phyloP scores from a whole-genome alignment of 2,797 vertebrate species.

The Cheirogaleus major region DNA sequence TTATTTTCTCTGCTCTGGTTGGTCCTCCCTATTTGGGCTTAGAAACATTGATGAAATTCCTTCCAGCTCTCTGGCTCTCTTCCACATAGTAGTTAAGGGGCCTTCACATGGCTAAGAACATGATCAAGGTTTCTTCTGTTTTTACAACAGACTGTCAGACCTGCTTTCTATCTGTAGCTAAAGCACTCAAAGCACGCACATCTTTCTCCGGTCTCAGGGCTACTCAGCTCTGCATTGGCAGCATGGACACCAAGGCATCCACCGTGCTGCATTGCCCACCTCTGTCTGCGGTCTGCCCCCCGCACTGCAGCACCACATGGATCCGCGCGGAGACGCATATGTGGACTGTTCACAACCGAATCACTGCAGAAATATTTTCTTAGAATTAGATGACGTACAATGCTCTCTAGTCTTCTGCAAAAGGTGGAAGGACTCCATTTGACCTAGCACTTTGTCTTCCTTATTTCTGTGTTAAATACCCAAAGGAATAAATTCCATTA shows the following conservation, averaged over 20 bases:
- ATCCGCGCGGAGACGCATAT: not conserved
- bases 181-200: not conserved
- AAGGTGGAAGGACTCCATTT: not conserved
- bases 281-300: not conserved
- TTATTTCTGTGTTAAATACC: not conserved
- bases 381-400: not conserved
- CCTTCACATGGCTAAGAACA: not conserved
- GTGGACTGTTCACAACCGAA: not conserved
- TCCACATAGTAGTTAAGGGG: not conserved
- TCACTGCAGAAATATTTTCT: not conserved
- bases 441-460: not conserved
- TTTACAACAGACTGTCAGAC: not conserved
- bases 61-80: not conserved
- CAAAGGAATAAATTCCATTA: not conserved
- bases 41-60: not conserved
- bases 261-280: not conserved
- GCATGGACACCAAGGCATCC: not conserved
- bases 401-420: not conserved
- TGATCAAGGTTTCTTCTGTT: not conserved
- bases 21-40: not conserved
- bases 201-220: not conserved
- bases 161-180: not conserved
- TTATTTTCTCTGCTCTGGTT: not conserved
- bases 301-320: not conserved
- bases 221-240: too few species aligned